Evolutionary conservation across 2,888 invertebrate genomes (phyloP).

Genomic region (Campoplex capitator): DNA sequence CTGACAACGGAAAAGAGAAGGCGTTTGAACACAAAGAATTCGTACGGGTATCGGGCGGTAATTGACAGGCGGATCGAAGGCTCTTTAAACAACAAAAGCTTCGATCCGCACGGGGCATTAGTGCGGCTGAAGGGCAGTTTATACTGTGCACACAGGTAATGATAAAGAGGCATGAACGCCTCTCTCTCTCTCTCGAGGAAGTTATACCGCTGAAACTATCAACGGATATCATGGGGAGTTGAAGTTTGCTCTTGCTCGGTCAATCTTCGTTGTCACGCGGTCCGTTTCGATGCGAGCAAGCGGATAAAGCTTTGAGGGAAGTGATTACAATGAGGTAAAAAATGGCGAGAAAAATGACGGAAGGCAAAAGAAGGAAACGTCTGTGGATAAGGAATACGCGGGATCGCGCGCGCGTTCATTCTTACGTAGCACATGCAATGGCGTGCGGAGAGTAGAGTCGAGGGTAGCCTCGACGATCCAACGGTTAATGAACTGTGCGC

Average conservation of each 20-base stretch:
- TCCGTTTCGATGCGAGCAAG: neutral
- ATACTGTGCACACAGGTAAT: neutral
- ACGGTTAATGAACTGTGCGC: conserved; percentile 76
- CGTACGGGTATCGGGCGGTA: conserved; percentile 21
- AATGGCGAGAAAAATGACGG: neutral
- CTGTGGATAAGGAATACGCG: neutral
- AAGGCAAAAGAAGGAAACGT: neutral
- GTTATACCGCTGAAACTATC: neutral
- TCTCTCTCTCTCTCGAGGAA: neutral
- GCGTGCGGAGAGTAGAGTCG: conserved; percentile 2
- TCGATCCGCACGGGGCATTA: conserved; percentile 23
- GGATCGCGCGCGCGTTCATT: conserved; percentile 24
- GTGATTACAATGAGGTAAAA: neutral
- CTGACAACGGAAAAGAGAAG: neutral
- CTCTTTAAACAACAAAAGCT: conserved; percentile 21
- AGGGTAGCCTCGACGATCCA: conserved; percentile 66
- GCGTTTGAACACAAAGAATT: conserved; percentile 32
- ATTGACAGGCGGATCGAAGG: conserved; percentile 25
- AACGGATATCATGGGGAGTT: neutral
- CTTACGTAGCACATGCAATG: conserved; percentile 39
- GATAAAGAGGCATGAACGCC: neutral
- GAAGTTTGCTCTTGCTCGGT: conserved; percentile 1
- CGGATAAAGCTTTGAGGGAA: neutral
- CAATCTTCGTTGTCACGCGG: conserved; percentile 15
- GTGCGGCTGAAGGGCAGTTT: neutral